Conservation (phyloP, 2,888 invertebrate species). For the Pelosia muscerda region DNA sequence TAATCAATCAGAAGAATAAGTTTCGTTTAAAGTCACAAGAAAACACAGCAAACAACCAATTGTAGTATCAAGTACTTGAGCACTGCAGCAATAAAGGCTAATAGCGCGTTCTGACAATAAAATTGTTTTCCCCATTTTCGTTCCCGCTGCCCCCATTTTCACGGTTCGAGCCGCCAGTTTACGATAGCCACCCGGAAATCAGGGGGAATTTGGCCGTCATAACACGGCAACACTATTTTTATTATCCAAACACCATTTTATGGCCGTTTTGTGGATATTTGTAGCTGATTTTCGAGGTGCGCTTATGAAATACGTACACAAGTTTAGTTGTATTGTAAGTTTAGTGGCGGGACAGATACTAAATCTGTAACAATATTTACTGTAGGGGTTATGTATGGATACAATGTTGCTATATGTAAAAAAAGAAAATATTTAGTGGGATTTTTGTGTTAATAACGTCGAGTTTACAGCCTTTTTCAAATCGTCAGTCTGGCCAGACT, state of each 20-base stretch:
- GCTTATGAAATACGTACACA: constrained; percentile 28
- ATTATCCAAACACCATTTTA: constrained; percentile 44
- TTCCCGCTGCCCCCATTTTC: constrained; percentile 21
- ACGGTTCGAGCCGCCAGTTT: constrained; percentile 47
- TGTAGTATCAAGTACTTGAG: constrained; percentile 34
- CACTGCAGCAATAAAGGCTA: constrained; percentile 40
- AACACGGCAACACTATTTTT: constrained; percentile 55
- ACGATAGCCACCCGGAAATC: constrained; percentile 56
- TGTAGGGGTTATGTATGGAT: not conserved
- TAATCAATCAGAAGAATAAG: too few relatives aligned
- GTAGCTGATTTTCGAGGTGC: constrained; percentile 32
- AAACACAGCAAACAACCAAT: constrained; percentile 34
- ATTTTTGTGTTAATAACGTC: not conserved
- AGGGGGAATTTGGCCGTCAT: constrained; percentile 49
- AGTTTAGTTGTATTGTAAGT: constrained; percentile 14
- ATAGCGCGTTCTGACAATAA: constrained; percentile 52
- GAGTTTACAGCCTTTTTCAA: too few relatives aligned
- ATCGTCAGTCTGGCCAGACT: too few relatives aligned
- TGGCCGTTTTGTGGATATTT: constrained; percentile 49
- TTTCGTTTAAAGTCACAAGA: too few relatives aligned
- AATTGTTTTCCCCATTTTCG: constrained; percentile 48
- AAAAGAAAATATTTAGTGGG: not conserved
- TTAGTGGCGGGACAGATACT: constrained; percentile 7
- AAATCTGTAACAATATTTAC: constrained; percentile 9
- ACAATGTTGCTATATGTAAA: constrained; percentile 5